These are phyloP conservation scores for Sciurus carolinensis DNA, from an alignment of 2,797 vertebrate species.

Conservation along the genomic window DNA sequence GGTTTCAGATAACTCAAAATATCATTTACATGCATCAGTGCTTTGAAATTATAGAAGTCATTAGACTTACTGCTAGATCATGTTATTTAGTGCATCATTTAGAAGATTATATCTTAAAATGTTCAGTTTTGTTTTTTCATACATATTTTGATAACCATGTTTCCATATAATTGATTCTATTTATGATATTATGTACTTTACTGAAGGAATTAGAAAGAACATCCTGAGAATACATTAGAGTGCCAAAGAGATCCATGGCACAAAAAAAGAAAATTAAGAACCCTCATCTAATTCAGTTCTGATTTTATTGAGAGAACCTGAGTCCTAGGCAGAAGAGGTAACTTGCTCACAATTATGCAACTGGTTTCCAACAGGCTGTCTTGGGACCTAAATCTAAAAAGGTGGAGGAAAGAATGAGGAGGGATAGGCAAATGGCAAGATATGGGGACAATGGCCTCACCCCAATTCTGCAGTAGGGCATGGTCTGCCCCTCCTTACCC, in stretches of 20 bases:
- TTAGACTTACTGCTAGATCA: background rate
- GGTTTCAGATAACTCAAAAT: background rate
- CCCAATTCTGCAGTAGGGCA: rapidly evolving
- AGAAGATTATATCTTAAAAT: background rate
- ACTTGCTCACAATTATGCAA: background rate
- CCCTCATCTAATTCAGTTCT: background rate
- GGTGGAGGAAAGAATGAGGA: background rate
- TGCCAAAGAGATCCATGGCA: background rate
- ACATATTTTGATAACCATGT: background rate
- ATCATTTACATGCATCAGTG: background rate
- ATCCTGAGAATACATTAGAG: background rate
- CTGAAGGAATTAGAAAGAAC: background rate
- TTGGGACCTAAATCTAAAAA: background rate
- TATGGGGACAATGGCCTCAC: background rate
- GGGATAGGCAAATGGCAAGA: background rate
- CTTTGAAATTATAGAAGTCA: background rate
- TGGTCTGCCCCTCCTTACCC: too few species aligned
- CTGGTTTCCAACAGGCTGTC: background rate
- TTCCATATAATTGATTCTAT: background rate
- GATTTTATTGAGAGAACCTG: background rate
- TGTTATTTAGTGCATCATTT: background rate
- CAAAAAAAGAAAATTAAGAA: background rate
- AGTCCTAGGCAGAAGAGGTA: background rate
- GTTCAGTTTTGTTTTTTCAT: background rate
- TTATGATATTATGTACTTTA: background rate